Evolutionary conservation across 2,113 vertebrate species (phyloP), one percentile per base, ranked within the genome.

Genomic region (Rutilus rutilus): DNA sequence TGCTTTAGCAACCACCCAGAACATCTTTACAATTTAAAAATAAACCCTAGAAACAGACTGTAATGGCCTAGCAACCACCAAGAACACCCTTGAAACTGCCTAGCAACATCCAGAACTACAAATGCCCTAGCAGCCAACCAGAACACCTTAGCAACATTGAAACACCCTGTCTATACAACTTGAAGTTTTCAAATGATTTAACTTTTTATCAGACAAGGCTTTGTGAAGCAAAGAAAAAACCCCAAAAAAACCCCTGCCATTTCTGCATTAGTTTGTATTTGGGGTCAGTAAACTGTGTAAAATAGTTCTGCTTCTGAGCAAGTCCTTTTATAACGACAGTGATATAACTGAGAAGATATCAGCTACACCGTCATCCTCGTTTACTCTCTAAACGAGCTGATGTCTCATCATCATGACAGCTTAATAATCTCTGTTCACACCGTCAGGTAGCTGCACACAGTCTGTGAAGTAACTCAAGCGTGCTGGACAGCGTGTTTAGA

Each of bases 401-500:
- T n/a, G 14, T 45, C 54, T 62, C 8, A 0, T 62, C 33, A 2
- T 30, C 39, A 65, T 11, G 60, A 81, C 59, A 81, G 62, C 15
- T 10, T 19, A 67, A 50, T 81, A 17, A 65, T 67, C 60, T 27
- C 15, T 33, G 17, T 50, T 9, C 25, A 50, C 62, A 6, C 60
- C 1, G 6, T 42, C n/a, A 50, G 10, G 27, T 65, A 25, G 36
- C 60, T 15, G 5, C 39, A 30, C 39, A 15, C 79, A 81, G 33
- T 81, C 60, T 67, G 60, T 69, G 65, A 71, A 83, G 50, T 30
- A 83, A 25, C 11, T 83, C 65, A 73, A 57, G 65, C 65, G 21
- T 71, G 81, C 45, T 73, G 65, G 45, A 69, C 23, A 27, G n/a
- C 27, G 39, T 64, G 39, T 81, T 47, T 30, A 60, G 14, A 14